Evolutionary conservation across 2,888 invertebrate genomes (phyloP).

Genomic region (Sminthurides aquaticus): DNA sequence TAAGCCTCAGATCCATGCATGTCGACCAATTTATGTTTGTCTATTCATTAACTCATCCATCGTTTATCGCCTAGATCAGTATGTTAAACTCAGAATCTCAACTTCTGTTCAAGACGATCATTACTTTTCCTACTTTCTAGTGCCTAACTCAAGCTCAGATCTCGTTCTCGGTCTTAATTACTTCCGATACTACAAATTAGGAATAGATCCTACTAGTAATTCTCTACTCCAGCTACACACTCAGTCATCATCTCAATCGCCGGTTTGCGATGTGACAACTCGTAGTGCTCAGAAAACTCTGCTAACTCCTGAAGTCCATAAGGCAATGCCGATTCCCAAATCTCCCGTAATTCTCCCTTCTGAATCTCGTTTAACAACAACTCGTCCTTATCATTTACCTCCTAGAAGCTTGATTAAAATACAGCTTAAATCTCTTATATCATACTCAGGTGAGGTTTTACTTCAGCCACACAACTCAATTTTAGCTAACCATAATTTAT

Average conservation of each 20-base stretch:
- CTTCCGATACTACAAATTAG: not conserved
- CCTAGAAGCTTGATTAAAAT: not conserved
- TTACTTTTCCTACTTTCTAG: not conserved
- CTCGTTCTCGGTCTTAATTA: not conserved
- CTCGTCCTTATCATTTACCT: constrained; percentile 1
- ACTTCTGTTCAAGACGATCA: not conserved
- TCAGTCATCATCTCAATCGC: not conserved
- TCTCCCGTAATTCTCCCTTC: not conserved
- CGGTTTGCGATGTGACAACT: no score
- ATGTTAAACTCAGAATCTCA: not conserved
- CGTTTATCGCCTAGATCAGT: not conserved
- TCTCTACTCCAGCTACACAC: not conserved
- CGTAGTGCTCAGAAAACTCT: not conserved
- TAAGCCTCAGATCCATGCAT: not conserved
- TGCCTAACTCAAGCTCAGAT: not conserved
- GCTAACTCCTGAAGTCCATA: not conserved
- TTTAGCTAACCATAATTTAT: not conserved
- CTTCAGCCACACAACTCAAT: not conserved
- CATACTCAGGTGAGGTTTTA: not conserved
- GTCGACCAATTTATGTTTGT: not conserved
- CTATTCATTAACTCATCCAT: not conserved
- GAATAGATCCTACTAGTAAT: not conserved
- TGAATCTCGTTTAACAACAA: not conserved
- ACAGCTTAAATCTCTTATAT: not conserved
- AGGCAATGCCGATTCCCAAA: no score